Evolutionary conservation across 2,888 invertebrate genomes (phyloP), one percentile per base, ranked within the genome.

Genomic region (Tineola bisselliella): DNA sequence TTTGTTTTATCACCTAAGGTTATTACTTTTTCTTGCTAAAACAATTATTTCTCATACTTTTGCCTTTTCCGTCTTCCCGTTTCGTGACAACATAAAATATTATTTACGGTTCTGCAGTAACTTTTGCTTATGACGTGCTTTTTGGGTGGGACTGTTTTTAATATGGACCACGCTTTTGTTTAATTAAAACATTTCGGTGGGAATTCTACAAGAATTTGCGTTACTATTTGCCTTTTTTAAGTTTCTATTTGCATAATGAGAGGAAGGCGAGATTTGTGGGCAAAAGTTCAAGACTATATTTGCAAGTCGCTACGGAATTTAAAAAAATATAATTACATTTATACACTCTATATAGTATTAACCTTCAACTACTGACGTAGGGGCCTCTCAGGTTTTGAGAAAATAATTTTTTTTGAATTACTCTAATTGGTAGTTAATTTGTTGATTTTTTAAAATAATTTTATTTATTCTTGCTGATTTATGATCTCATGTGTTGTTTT

Each of bases 21-120:
- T 61, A 61, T 56, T 52, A 61, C 60, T 61, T 61, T 61, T 61
- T 30, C 57, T 57, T 61, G 18, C 33, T 38, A 56, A 56, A 56
- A 57, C 60, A 60, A 60, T 60, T 60, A 60, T 60, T 60, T 60
- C 60, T 60, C 60, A 48, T 60, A 60, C 60, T 44, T 59, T 25
- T 44, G 38, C 31, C 5, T 59, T 48, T 17, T 19, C 25, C 43
- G 19, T 60, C 43, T 17, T 30, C 18, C 18, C 44, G 18, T 43
- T 60, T 58, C 62, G 63, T 63, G 63, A 64, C 64, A 62, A 64
- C 63, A 63, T 65, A 64, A 66, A 63, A 63, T 62, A 65, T 64
- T 63, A 66, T 66, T 66, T 66, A 65, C 63, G 62, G 62, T 62
- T 54, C 61, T 63, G 62, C 63, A 62, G 61, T 63, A 61, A 62